Evolutionary conservation across 2,797 vertebrate genomes (phyloP).

Genomic region (Nannoperca australis): DNA sequence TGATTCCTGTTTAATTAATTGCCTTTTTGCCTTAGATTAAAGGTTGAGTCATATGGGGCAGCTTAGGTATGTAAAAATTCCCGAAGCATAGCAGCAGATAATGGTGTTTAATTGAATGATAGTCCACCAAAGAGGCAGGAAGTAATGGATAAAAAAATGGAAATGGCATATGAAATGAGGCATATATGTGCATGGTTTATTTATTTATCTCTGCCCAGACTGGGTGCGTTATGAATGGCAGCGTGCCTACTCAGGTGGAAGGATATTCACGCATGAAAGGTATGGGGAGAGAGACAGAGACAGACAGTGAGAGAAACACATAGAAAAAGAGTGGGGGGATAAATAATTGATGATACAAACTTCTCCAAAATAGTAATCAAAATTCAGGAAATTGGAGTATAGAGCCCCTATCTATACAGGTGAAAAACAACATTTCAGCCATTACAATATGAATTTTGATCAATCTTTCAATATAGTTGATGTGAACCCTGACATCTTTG

Average conservation of each 20-base stretch:
- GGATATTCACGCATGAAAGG: slow-evolving; percentile 70
- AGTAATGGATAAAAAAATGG: slow-evolving; percentile 70
- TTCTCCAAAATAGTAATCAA: slow-evolving; percentile 64
- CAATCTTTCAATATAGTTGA: slow-evolving; percentile 43
- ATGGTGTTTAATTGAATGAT: slow-evolving; percentile 80
- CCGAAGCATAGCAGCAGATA: slow-evolving; percentile 64
- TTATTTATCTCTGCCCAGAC: slow-evolving; percentile 71
- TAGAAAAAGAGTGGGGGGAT: slow-evolving; percentile 54
- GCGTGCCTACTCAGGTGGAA: slow-evolving; percentile 74
- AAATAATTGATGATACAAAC: slow-evolving; percentile 77
- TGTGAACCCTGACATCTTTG: slow-evolving; percentile 33
- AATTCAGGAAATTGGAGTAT: slow-evolving; percentile 53
- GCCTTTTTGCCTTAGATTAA: slow-evolving; percentile 69
- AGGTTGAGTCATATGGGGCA: slow-evolving; percentile 49
- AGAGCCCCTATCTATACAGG: slow-evolving; percentile 19
- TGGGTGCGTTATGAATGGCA: slow-evolving; percentile 74
- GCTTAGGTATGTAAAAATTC: slow-evolving; percentile 57
- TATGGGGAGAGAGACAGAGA: slow-evolving; percentile 44
- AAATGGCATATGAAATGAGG: slow-evolving; percentile 73
- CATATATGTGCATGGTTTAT: slow-evolving; percentile 64
- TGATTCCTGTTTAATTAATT: slow-evolving; percentile 69
- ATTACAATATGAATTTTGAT: slow-evolving; percentile 50
- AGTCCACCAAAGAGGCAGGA: slow-evolving; percentile 53
- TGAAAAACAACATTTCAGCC: slow-evolving; percentile 48
- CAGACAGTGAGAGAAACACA: slow-evolving; percentile 43